Base-by-base conservation (phyloP, 2,113 vertebrate species). In the Willisornis vidua region DNA sequence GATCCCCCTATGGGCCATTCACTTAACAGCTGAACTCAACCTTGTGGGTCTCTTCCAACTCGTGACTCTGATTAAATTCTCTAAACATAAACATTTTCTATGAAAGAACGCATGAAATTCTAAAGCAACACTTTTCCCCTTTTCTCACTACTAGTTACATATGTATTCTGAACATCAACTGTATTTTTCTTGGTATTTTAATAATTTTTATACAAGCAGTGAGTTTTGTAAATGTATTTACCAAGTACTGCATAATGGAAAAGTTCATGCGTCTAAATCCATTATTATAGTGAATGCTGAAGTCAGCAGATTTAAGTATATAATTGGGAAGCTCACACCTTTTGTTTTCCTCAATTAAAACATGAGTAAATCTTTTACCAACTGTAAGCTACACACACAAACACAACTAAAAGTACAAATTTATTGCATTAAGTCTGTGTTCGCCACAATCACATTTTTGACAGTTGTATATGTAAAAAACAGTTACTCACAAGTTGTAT, bases 401-500 rank as follows among this genome's bases (percentile, higher is more conserved):
- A 59, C 14, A 11, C n/a, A 52, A 66, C 20, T 62, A 54, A 22
- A 61, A 62, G 12, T 57, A 84, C 9, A 75, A 46, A 49, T 10
- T 4, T 66, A 73, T 23, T 87, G 58, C 39, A 75, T 35, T 62
- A 41, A 71, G 20, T 37, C 41, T 51, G 2, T 39, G 3, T 52
- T 39, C 87, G 46, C 26, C 39, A 37, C 35, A 84, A 1, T 55
- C 25, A 54, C 33, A 31, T 67, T 90, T 92, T 68, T 61, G n/a
- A 71, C 41, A 72, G 25, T 8, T 73, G 11, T 46, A 55, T 55
- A 25, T 2, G 1, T 78, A 26, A 77, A 82, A 80, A 33, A 90
- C 49, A 90, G n/a, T 58, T 92, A 98, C 99, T 89, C 96, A 99
- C 99, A 94, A 99, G 98, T 94, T 99, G 99, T 91, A 99, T 98